Evolutionary conservation across 1,140 invertebrate species (phyloP).

Genomic region (Pachyrhynchus sulphureomaculatus): DNA sequence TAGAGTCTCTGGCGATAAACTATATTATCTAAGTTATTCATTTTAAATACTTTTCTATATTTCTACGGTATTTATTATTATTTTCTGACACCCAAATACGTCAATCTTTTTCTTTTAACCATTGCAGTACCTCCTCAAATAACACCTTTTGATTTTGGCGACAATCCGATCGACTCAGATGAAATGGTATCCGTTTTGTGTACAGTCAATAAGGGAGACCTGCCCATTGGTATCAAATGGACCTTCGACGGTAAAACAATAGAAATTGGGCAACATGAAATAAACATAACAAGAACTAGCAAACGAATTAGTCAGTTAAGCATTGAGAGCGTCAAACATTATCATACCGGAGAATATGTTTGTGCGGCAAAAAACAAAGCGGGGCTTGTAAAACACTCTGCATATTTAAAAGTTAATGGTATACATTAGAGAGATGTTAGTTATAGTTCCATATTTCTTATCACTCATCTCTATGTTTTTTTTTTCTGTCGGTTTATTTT

Average conservation of each 20-base stretch:
- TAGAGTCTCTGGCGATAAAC: constrained; percentile 70
- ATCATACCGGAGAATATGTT: constrained; percentile 66
- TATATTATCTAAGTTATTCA: neutral
- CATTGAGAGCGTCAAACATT: constrained; percentile 60
- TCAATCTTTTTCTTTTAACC: neutral
- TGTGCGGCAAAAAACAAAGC: constrained; percentile 68
- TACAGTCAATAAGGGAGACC: constrained; percentile 59
- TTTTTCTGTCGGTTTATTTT: constrained; percentile 6
- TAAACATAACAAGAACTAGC: constrained; percentile 58
- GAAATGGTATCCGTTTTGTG: constrained; percentile 58
- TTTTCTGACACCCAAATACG: neutral
- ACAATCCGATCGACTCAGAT: constrained; percentile 57
- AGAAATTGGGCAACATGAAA: constrained; percentile 36
- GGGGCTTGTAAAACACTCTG: constrained; percentile 60
- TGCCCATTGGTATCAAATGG: constrained; percentile 58
- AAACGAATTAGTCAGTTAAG: constrained; percentile 65
- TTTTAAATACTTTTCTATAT: neutral
- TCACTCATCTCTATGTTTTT: constrained; percentile 5
- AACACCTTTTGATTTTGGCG: constrained; percentile 54
- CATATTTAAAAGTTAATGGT: constrained; percentile 66
- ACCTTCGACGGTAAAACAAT: constrained; percentile 40
- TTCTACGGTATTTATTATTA: neutral
- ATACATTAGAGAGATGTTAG: constrained; percentile 25
- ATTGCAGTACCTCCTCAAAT: constrained; percentile 57
- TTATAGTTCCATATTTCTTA: constrained; percentile 12